Evolutionary conservation across 1,140 invertebrate genomes (phyloP), one percentile per base, ranked within the genome.

Genomic region (Tetragonula clypearis): DNA sequence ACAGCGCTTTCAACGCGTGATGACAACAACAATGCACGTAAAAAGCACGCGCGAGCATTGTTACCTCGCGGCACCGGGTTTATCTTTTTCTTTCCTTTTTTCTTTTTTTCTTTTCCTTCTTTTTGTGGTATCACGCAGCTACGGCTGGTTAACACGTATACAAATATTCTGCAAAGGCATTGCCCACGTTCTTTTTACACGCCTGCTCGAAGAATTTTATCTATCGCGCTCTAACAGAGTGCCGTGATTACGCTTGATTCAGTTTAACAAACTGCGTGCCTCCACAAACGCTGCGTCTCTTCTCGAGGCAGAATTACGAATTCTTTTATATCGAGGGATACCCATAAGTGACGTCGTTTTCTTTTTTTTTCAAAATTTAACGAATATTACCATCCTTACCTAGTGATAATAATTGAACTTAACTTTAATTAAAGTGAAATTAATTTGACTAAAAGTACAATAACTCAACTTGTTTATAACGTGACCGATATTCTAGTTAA

Each of bases 11-110:
- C 78, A 71, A 49, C 14, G 65, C 53, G 21, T 19, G 49, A 35
- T 66, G n/a, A 55, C 66, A 56, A 55, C 72, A 56, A 55, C 72
- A 53, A 55, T 56, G 53, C 78, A 1, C 26, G 66, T n/a, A 41
- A 71, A 79, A 79, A 71, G 26, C 78, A 79, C 53, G 78, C 62
- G 53, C 26, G 23, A n/a, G 49, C 49, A 79, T 56, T 71, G 78
- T 79, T 56, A 71, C 53, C 30, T 1, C 14, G 23, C 72, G 72
- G 35, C 66, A 71, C 21, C 77, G 14, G 23, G 26, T 15, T 74
- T 26, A 30, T 5, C 6, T 58, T 19, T 19, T 14, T 3, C 1
- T 58, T 19, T 21, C 5, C 21, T 6, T 15, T 19, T 56, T 19
- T 56, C 6, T 17, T 19, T 56, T 6, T 56, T 5, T 56, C 1